phyloP scores from a whole-genome alignment of 2,888 invertebrate genomes.

The Luperina testacea region DNA sequence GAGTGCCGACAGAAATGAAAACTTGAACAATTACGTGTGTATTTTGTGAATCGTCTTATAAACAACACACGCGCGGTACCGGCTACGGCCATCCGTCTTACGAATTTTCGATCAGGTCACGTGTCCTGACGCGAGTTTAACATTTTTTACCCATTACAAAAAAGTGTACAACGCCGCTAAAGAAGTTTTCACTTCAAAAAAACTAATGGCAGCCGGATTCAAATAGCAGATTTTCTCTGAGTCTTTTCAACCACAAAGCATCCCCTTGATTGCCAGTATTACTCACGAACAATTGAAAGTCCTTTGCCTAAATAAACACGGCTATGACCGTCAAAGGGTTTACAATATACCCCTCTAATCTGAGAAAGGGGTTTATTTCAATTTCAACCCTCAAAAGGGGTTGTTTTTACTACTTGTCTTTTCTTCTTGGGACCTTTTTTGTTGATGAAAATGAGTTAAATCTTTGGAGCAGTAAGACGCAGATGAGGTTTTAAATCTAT shows the following conservation, averaged over 20 bases:
- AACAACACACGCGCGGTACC: no score
- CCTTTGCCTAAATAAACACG: conserved; percentile 60
- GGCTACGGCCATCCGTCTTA: no score
- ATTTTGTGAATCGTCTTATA: no score
- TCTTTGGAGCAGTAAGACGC: neutral
- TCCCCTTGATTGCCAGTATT: conserved; percentile 41
- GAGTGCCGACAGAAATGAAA: no score
- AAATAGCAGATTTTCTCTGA: conserved; percentile 26
- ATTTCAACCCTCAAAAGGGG: conserved; percentile 34
- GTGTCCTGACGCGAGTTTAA: no score
- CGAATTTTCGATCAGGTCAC: no score
- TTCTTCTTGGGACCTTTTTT: conserved; percentile 8
- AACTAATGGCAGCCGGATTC: conserved; percentile 1
- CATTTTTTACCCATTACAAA: no score
- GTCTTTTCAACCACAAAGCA: conserved; percentile 25
- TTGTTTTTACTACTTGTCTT: conserved; percentile 27
- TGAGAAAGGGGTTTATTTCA: conserved; percentile 41
- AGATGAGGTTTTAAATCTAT: conserved; percentile 7
- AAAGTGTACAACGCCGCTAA: no score
- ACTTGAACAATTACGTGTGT: no score
- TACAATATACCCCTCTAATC: conserved; percentile 55
- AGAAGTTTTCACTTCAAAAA: no score
- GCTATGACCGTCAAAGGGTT: conserved; percentile 31
- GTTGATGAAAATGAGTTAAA: conserved; percentile 34
- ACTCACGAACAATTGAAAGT: conserved; percentile 38